Base-by-base conservation (phyloP, 2,888 invertebrate genomes). In the Empis livida region DNA sequence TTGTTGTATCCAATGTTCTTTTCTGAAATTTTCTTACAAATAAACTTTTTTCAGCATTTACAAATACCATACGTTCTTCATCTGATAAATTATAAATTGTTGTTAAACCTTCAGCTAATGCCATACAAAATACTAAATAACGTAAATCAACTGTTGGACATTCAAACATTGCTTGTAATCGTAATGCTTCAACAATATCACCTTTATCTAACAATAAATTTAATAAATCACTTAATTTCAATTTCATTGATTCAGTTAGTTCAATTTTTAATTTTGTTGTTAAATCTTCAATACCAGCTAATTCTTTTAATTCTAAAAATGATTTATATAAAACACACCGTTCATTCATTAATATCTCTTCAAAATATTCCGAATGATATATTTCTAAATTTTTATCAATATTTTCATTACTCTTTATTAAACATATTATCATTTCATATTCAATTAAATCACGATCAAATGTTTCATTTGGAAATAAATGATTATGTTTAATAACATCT, bases 11-110 rank as follows among this genome's bases (percentile, higher is more conserved):
- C 27, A 67, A 59, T 0, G 71, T 67, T 15, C 68, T 59, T 51
- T 63, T 64, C 56, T 65, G 64, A 45, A 68, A 69, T 46, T 66
- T 70, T 1, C 69, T 60, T 31, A 56, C 56, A 47, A 65, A 64
- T 5, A 69, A 61, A 31, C 64, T 64, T 52, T 67, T 69, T 27
- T 66, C 64, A 8, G 68, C 64, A 44, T 68, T 70, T 17, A 61
- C 61, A 10, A 78, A 55, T 41, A 83, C 67, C 47, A 77, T 67
- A 44, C 79, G 73, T 59, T 85, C 75, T 57, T 83, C 79, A 42
- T 73, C 71, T 2, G 78, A 79, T 54, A 86, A 62, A 50, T 77
- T 71, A 51, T 71, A 68, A 2, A 78, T 75, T 45, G 68, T 68
- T 6, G 74, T 65, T 52, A 77, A 67, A 16, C 76, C 76, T 60